Evolutionary conservation across 2,797 vertebrate species (phyloP).

Genomic region (Thalassophryne amazonica): DNA sequence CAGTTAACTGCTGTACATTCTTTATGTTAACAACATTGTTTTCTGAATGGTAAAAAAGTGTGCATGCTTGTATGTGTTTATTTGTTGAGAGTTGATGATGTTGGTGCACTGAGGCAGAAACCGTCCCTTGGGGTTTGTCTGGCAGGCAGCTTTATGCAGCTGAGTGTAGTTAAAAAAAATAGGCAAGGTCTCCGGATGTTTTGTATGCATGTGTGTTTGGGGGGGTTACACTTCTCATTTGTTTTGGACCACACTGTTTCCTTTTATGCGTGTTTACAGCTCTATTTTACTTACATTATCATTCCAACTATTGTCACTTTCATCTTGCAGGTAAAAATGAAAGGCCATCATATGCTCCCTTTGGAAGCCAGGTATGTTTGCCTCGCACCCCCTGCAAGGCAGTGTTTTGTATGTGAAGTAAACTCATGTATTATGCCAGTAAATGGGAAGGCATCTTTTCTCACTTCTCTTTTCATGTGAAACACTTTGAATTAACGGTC

Average conservation of each 20-base stretch:
- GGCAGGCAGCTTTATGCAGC: constrained; percentile 72
- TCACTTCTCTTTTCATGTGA: constrained; percentile 55
- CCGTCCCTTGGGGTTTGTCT: constrained; percentile 70
- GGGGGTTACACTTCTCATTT: constrained; percentile 59
- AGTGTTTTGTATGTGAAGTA: neutral
- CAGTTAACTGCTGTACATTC: constrained; percentile 18
- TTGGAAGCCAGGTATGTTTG: constrained; percentile 83
- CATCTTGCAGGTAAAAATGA: constrained; percentile 86
- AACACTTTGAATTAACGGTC: constrained; percentile 37
- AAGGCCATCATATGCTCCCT: constrained; percentile 84
- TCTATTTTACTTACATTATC: constrained; percentile 2
- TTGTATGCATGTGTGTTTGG: constrained; percentile 58
- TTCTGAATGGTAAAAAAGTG: constrained; percentile 35
- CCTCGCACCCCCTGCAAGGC: neutral
- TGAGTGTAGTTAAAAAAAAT: constrained; percentile 59
- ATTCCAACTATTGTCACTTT: constrained; percentile 17
- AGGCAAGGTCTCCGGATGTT: constrained; percentile 64
- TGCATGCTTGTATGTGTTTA: constrained; percentile 39
- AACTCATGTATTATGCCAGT: neutral
- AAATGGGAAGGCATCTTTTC: constrained; percentile 29
- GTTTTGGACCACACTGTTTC: constrained; percentile 31
- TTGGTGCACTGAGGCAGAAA: constrained; percentile 73
- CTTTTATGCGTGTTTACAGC: neutral
- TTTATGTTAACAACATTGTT: constrained; percentile 50
- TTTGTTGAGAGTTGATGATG: constrained; percentile 64